Conservation (phyloP, 1,140 invertebrate species). For the Ips nitidus region DNA sequence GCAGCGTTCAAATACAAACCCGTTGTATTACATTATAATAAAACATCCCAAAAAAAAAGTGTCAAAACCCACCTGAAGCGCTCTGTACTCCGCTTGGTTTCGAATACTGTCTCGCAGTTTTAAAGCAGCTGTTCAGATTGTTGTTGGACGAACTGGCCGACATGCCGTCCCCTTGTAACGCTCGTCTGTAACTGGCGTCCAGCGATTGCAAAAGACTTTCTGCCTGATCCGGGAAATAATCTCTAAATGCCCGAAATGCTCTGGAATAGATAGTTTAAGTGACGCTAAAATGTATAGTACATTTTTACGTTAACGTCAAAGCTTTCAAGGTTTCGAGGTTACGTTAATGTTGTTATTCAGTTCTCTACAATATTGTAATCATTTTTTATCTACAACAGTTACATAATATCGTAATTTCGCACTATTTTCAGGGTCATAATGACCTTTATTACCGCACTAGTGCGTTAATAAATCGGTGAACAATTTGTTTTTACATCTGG, state of each 20-base stretch:
- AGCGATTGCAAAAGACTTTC: slow-evolving; percentile 81
- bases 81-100: slow-evolving; percentile 38
- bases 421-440: too few species aligned
- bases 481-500: too few species aligned
- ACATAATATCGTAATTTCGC: too few species aligned
- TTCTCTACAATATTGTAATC: too few species aligned
- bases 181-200: slow-evolving; percentile 82
- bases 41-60: neutral
- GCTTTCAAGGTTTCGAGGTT: too few species aligned
- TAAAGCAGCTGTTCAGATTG: slow-evolving; percentile 51
- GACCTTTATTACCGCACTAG: too few species aligned
- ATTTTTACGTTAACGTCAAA: too few species aligned
- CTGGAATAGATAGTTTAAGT: slow-evolving; percentile 54
- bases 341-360: too few species aligned
- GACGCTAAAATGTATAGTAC: too few species aligned
- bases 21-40: too few species aligned
- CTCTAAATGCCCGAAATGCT: slow-evolving; percentile 88
- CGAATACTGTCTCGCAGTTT: slow-evolving; percentile 40
- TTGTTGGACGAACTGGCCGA: slow-evolving; percentile 57
- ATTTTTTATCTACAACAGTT: too few species aligned
- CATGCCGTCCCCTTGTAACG: slow-evolving; percentile 67
- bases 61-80: slow-evolving; percentile 39
- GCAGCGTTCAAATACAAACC: slow-evolving; percentile 17
- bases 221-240: slow-evolving; percentile 88
- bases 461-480: too few species aligned